phyloP scores from a whole-genome alignment of 1,140 invertebrate genomes.

The Calycopis cecrops region DNA sequence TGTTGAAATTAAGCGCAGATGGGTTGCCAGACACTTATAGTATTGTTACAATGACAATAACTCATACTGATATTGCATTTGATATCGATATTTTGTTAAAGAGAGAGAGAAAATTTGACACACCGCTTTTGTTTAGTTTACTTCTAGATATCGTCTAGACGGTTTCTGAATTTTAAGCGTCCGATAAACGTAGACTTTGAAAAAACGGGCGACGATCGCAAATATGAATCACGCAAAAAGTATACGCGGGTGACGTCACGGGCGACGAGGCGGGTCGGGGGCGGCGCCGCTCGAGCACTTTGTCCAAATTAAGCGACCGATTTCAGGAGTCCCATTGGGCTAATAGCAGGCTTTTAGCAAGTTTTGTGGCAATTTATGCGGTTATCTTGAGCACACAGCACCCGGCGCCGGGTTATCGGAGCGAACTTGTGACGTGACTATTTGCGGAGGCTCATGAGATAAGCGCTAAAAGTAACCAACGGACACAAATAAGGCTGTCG shows the following conservation, averaged over 20 bases:
- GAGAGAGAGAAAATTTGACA: too few species aligned
- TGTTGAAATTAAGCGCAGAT: too few species aligned
- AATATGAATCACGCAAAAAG: slow-evolving; percentile 69
- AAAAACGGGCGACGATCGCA: slow-evolving; percentile 71
- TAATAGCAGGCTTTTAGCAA: slow-evolving; percentile 42
- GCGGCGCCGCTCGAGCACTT: slow-evolving; percentile 50
- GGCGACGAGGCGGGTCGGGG: slow-evolving; percentile 63
- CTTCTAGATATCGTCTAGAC: slow-evolving; percentile 24
- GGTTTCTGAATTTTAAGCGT: slow-evolving; percentile 48
- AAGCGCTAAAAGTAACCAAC: slow-evolving; percentile 33
- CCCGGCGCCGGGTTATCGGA: slow-evolving; percentile 67
- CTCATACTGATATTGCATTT: too few species aligned
- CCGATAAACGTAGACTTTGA: slow-evolving; percentile 52
- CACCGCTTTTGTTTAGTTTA: neutral
- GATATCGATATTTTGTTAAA: too few species aligned
- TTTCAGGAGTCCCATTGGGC: slow-evolving; percentile 48
- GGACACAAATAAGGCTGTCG: slow-evolving; percentile 14
- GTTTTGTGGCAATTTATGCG: slow-evolving; percentile 36
- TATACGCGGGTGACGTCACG: slow-evolving; percentile 59
- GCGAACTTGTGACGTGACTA: slow-evolving; percentile 62
- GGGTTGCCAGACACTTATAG: too few species aligned
- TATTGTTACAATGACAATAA: too few species aligned
- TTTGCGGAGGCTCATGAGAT: slow-evolving; percentile 62
- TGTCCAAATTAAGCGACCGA: slow-evolving; percentile 39
- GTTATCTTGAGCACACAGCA: slow-evolving; percentile 57